phyloP scores from a whole-genome alignment of 2,797 vertebrate genomes.

The Pseudochirops cupreus region DNA sequence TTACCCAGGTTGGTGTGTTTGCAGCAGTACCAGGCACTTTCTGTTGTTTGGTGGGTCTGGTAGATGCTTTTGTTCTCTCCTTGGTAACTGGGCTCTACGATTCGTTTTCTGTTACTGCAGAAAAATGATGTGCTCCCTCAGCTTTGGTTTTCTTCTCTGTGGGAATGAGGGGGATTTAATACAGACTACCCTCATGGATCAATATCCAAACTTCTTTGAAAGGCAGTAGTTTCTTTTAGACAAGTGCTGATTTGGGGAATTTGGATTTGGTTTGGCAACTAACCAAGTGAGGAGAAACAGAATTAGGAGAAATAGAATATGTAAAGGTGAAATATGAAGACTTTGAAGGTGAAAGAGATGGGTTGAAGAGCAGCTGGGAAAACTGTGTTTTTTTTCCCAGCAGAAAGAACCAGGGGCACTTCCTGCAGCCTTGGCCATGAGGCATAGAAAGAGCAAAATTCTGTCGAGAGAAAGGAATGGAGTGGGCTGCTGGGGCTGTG shows the following conservation, averaged over 20 bases:
- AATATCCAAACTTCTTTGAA: not conserved
- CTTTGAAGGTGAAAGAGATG: not conserved
- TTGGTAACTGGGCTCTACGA: constrained; percentile 22
- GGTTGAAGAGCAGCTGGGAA: not conserved
- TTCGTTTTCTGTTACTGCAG: constrained; percentile 36
- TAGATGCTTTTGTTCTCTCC: not conserved
- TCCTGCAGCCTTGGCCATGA: not conserved
- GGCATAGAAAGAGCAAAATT: not conserved
- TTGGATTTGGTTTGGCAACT: not conserved
- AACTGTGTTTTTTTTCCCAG: not conserved
- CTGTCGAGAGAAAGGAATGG: constrained; percentile 10
- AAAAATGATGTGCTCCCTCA: constrained; percentile 7
- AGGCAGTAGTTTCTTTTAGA: not conserved
- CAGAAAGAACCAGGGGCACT: not conserved
- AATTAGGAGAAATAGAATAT: not conserved
- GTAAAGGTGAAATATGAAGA: not conserved
- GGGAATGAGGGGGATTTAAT: constrained; percentile 48
- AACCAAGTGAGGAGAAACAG: not conserved
- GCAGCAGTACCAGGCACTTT: not conserved
- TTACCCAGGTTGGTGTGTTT: not conserved
- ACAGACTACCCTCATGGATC: constrained; percentile 1
- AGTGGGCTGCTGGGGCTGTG: not conserved
- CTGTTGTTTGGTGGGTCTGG: not conserved
- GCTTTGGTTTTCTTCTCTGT: constrained; percentile 13
- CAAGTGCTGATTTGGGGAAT: not conserved